A percentile compares a stretch with the other conserved stretches of the same genome.
These are phyloP conservation scores for Chromis chromis DNA, from an alignment of 2,797 vertebrate species.

Conservation along the genomic window DNA sequence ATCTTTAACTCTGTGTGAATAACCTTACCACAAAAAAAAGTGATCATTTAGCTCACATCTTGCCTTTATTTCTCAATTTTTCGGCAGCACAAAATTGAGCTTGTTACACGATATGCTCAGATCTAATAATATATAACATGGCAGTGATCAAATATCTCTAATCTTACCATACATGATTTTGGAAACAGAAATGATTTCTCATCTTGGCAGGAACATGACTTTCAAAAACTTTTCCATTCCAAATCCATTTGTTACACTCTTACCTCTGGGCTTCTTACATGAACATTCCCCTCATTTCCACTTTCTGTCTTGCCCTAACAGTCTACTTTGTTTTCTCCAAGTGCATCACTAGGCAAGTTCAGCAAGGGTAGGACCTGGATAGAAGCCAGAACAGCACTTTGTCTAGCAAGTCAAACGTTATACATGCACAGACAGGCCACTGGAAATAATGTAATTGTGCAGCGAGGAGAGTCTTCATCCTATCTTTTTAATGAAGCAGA, in stretches of 20 bases:
- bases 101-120: too few relatives aligned
- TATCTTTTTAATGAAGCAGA: slow-evolving; percentile 6
- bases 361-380: slow-evolving; percentile 27
- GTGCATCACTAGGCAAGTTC: slow-evolving; percentile 5
- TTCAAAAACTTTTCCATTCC: not conserved
- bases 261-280: not conserved
- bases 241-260: not conserved
- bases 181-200: not conserved
- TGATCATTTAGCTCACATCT: too few relatives aligned
- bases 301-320: not conserved
- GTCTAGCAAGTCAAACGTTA: slow-evolving; percentile 12
- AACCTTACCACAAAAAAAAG: not conserved
- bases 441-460: slow-evolving; percentile 32
- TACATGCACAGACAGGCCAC: slow-evolving; percentile 61
- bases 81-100: too few relatives aligned
- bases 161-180: too few relatives aligned
- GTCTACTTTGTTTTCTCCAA: slow-evolving; percentile 17
- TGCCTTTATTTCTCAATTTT: too few relatives aligned
- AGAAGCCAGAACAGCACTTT: slow-evolving; percentile 25
- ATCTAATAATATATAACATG: not conserved
- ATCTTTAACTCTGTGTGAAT: not conserved
- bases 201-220: not conserved
- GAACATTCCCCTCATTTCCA: not conserved
- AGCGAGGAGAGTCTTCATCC: slow-evolving; percentile 19
- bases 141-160: not conserved